Conservation (phyloP, 2,888 invertebrate species). For the Brenthis daphne region DNA sequence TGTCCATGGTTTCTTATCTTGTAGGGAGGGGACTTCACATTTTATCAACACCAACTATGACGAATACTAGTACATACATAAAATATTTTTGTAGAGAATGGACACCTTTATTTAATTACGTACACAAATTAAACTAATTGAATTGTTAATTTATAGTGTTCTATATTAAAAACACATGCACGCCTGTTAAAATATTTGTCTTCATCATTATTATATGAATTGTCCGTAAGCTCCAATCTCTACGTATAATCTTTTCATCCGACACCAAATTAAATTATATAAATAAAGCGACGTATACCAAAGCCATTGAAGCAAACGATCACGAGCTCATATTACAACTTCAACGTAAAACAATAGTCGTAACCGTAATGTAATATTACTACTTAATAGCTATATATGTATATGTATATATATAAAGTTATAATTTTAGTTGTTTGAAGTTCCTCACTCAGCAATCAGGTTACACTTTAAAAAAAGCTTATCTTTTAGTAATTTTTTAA, state of each 20-base stretch:
- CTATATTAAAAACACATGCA: no score
- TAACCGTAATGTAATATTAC: constrained; percentile 24
- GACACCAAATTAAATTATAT: not conserved
- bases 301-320: constrained; percentile 23
- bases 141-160: no score
- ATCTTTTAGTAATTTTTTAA: no score
- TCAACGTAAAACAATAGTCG: constrained; percentile 16
- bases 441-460: no score
- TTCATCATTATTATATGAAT: no score
- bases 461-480: no score
- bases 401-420: not conserved
- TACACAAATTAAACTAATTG: no score
- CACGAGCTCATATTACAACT: constrained; percentile 13
- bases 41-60: not conserved
- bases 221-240: not conserved
- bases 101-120: not conserved
- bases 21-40: constrained; percentile 1
- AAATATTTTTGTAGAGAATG: not conserved
- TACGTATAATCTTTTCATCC: not conserved
- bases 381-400: not conserved
- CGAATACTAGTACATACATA: not conserved
- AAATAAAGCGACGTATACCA: constrained; percentile 7
- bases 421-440: not conserved
- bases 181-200: no score
- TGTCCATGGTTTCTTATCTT: constrained; percentile 17